Evolutionary conservation across 2,113 vertebrate genomes (phyloP).

Genomic region (Phalacrocorax carbo): DNA sequence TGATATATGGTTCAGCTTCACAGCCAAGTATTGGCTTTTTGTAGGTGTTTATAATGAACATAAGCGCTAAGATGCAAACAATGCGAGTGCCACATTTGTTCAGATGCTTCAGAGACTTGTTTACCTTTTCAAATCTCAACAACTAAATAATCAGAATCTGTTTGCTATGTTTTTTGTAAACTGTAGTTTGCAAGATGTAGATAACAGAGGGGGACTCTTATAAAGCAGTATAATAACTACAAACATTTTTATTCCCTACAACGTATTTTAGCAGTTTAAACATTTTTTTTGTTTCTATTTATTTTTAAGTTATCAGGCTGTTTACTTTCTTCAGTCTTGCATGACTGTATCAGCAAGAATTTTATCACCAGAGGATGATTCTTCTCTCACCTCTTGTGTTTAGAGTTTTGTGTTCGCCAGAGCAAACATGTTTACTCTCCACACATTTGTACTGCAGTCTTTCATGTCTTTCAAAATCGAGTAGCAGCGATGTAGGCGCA

Average conservation of each 20-base stretch:
- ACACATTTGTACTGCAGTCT: neutral
- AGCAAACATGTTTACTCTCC: neutral
- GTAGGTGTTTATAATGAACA: constrained; percentile 14
- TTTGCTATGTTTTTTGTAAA: neutral
- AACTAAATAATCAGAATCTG: constrained; percentile 36
- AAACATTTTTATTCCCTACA: constrained; percentile 1
- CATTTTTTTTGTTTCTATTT: neutral
- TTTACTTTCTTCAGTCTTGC: neutral
- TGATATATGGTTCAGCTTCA: constrained; percentile 48
- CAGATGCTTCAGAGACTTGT: constrained; percentile 11
- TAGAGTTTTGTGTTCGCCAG: neutral
- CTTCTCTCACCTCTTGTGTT: constrained; percentile 4
- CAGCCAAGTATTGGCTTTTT: constrained; percentile 43
- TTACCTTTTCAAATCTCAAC: constrained; percentile 31
- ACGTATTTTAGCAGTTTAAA: neutral
- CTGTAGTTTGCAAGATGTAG: constrained; percentile 10
- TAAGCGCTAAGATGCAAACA: constrained; percentile 22
- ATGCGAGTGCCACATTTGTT: neutral
- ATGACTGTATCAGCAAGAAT: neutral
- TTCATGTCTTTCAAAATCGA: neutral
- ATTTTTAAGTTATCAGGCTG: neutral
- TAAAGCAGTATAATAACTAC: neutral
- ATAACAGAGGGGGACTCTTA: neutral
- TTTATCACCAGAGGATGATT: constrained; percentile 3
- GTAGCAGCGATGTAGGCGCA: neutral